Evolutionary conservation across 2,888 invertebrate species (phyloP).

Genomic region (Ophioninae sp.): DNA sequence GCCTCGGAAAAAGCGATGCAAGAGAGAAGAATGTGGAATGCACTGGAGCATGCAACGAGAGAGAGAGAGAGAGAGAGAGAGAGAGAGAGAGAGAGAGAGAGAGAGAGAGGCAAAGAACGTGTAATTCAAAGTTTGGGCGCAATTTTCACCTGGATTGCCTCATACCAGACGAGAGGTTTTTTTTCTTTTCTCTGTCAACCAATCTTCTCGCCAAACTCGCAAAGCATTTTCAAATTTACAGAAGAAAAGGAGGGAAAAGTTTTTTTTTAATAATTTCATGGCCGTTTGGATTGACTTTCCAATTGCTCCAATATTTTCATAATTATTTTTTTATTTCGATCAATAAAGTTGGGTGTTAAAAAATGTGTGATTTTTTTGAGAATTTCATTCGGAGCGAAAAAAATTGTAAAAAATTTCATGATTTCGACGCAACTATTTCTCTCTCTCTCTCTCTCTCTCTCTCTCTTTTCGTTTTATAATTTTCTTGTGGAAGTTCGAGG

Average conservation of each 20-base stretch:
- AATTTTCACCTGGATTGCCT: too few species aligned
- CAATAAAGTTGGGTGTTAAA: too few species aligned
- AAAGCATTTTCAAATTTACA: too few species aligned
- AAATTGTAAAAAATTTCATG: not conserved
- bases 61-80: conserved; percentile 14
- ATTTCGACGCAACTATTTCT: not conserved
- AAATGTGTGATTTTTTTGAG: too few species aligned
- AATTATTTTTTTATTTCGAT: too few species aligned
- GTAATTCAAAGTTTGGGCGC: not conserved
- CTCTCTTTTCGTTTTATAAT: not conserved
- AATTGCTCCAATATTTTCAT: too few species aligned
- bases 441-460: conserved; percentile 8
- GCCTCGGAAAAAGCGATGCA: conserved; percentile 13
- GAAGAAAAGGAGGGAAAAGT: too few species aligned
- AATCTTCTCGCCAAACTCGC: too few species aligned
- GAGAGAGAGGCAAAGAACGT: conserved; percentile 10
- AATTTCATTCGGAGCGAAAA: not conserved
- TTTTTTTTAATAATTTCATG: too few species aligned
- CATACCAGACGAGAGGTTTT: too few species aligned
- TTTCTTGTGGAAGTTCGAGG: conserved; percentile 18
- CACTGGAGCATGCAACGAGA: conserved; percentile 20
- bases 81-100: not conserved
- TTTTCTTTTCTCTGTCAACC: too few species aligned
- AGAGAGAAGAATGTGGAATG: conserved; percentile 12
- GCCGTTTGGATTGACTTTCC: too few species aligned